Evolutionary conservation across 1,140 invertebrate species (phyloP), one percentile per base, ranked within the genome.

Genomic region (Pogonus chalceus): DNA sequence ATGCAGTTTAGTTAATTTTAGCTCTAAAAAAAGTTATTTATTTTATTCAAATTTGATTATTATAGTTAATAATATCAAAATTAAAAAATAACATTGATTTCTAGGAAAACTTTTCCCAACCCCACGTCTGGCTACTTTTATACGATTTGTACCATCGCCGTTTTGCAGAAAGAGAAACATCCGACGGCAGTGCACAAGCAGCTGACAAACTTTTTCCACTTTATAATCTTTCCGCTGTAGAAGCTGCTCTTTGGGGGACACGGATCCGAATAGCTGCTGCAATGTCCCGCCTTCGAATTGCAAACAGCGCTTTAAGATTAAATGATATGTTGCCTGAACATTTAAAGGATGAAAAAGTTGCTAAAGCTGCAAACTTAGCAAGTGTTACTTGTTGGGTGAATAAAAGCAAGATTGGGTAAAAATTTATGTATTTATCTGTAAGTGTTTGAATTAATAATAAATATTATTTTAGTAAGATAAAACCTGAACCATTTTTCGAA

Each of bases 371-470:
- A 1, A 73, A 79, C 24, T 76, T 77, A 49, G 73, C 79, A 0
- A 74, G 81, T 0, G 76, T 85, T 2, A 84, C 81, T 0, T 85
- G 84, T 54, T 88, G 85, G 85, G 77, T 88, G 0, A 89, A 89
- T 66, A 79, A 78, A 0, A 81, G 79, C 52, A 82, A 84, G 67
- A 70, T 78, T n/a, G 77, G 75, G 83, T 81, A 63, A 72, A 71
- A 64, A 58, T 43, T 35, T 20, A 16, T 50, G 12, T 24, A 39
- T n/a, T n/a, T n/a, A n/a, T n/a, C n/a, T n/a, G n/a, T n/a, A 20
- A 7, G 7, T 23, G 21, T 54, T 35, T 51, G 22, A 31, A 31
- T 31, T 31, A 31, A 31, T 31, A 31, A 14, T 7, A 31, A 7
- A 14, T 31, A 7, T 31, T 10, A 12, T 43, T 43, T 43, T 18